Percentiles rank a stretch among this genome's conserved stretches.
phyloP scores from a whole-genome alignment of 2,113 vertebrate genomes.

The Ranitomeya imitator region DNA sequence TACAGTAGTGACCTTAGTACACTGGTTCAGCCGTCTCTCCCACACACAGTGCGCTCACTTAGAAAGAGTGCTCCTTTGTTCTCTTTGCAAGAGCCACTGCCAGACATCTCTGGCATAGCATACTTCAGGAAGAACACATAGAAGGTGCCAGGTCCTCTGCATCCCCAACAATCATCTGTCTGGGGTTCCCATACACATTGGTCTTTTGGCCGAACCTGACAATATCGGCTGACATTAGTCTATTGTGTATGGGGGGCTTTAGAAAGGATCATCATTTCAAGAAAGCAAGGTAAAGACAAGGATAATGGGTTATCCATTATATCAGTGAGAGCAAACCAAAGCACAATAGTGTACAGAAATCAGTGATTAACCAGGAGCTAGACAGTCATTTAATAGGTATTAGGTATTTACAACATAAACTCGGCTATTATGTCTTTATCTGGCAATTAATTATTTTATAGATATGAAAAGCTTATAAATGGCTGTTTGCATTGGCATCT shows the following conservation, averaged over 20 bases:
- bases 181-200: too few relatives aligned
- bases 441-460: not conserved
- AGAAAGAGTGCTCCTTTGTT: too few relatives aligned
- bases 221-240: too few relatives aligned
- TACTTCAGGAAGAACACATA: too few relatives aligned
- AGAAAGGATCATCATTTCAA: not conserved
- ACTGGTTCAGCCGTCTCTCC: too few relatives aligned
- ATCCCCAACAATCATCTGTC: too few relatives aligned
- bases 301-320: not conserved
- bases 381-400: not conserved
- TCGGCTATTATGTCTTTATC: not conserved
- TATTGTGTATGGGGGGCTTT: not conserved
- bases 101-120: too few relatives aligned
- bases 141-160: too few relatives aligned
- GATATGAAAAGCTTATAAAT: conserved; percentile 17
- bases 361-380: not conserved
- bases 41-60: too few relatives aligned
- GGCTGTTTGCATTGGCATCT: not conserved
- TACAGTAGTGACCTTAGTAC: too few relatives aligned
- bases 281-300: not conserved
- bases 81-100: too few relatives aligned
- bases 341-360: not conserved
- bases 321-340: not conserved
- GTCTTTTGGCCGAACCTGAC: too few relatives aligned
- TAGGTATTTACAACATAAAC: not conserved